Conservation (phyloP, 2,797 vertebrate genomes). For the Buceros bicornis region DNA sequence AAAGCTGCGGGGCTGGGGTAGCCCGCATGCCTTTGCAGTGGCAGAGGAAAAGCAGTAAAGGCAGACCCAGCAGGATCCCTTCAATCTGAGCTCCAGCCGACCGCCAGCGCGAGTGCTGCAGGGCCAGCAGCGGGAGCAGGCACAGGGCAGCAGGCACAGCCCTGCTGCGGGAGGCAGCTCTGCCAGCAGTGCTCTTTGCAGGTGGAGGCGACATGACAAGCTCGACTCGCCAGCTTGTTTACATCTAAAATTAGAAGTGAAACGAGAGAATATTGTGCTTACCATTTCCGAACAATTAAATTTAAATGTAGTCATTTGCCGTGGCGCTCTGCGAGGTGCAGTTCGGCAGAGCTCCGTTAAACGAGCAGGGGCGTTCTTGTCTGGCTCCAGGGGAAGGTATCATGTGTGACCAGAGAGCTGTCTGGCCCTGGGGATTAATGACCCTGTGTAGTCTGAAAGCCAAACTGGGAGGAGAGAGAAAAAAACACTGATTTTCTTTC, state of each 20-base stretch:
- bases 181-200: background rate
- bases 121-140: background rate
- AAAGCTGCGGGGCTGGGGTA: no score
- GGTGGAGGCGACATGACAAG: background rate
- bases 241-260: background rate
- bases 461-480: background rate
- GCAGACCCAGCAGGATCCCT: background rate
- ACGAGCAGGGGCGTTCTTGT: background rate
- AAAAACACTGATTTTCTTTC: background rate
- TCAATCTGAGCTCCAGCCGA: background rate
- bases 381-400: background rate
- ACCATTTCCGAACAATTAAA: conserved; percentile 12
- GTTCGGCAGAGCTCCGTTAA: background rate
- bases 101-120: background rate
- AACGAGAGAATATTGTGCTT: conserved; percentile 10
- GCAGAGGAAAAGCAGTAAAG: background rate
- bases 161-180: background rate
- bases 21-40: background rate
- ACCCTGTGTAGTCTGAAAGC: background rate
- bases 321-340: background rate
- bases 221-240: background rate
- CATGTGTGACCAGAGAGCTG: background rate
- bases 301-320: background rate
- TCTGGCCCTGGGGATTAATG: background rate
- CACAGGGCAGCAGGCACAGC: background rate